phyloP scores from a whole-genome alignment of 2,797 vertebrate species.

The Alauda arvensis region DNA sequence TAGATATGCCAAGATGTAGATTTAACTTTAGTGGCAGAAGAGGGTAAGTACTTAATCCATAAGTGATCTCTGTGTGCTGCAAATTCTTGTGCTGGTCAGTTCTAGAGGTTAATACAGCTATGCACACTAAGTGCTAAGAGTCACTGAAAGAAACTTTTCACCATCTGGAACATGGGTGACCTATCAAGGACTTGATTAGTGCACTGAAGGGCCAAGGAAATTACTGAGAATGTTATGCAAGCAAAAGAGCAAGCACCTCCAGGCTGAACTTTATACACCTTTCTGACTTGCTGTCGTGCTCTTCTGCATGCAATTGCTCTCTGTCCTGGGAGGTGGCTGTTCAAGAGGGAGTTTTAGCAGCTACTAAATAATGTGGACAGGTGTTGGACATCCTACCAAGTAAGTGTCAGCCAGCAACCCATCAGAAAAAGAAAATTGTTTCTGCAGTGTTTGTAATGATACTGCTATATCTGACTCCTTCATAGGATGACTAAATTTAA shows the following conservation, averaged over 20 bases:
- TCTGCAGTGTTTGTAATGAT: background rate
- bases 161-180: background rate
- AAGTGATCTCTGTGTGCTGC: background rate
- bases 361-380: background rate
- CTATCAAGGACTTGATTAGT: background rate
- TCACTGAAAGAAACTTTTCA: background rate
- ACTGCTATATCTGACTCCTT: background rate
- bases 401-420: conserved; percentile 13
- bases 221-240: background rate
- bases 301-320: background rate
- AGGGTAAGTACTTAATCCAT: background rate
- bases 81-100: background rate
- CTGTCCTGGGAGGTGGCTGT: background rate
- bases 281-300: background rate
- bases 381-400: background rate
- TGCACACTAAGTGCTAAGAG: background rate
- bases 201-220: background rate
- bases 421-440: background rate
- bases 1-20: background rate
- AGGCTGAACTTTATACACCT: background rate
- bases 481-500: background rate
- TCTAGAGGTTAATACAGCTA: background rate
- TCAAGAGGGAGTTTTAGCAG: background rate
- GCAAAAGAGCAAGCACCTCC: background rate
- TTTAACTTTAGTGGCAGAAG: background rate